Conservation (phyloP, 2,888 invertebrate species). For the Nomada fucata region DNA sequence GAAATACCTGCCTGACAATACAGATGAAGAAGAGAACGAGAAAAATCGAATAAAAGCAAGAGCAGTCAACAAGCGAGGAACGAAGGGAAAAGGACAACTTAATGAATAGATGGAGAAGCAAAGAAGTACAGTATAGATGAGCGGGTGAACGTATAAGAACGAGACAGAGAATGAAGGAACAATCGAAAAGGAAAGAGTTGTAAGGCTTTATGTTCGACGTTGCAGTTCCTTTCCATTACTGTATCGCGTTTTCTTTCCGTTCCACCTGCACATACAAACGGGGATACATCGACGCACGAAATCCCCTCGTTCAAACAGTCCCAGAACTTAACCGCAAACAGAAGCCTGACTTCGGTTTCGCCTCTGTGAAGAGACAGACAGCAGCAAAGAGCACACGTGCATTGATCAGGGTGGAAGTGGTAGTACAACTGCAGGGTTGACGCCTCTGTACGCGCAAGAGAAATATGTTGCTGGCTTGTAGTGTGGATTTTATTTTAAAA, state of each 20-base stretch:
- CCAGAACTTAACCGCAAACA: slow-evolving; percentile 61
- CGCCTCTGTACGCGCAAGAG: neutral
- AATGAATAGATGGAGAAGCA: too few species aligned
- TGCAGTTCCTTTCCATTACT: neutral
- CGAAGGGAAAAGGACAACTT: too few species aligned
- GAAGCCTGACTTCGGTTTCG: slow-evolving; percentile 38
- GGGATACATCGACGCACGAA: slow-evolving; percentile 53
- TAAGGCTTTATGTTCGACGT: neutral
- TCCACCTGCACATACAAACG: slow-evolving; percentile 15
- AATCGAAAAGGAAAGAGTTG: neutral
- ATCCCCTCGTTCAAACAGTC: slow-evolving; percentile 50
- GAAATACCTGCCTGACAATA: too few species aligned
- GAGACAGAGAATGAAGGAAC: too few species aligned
- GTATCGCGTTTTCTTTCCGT: neutral
- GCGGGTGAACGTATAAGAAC: too few species aligned
- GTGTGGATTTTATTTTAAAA: neutral
- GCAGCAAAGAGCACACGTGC: neutral
- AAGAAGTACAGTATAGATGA: too few species aligned
- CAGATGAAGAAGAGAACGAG: too few species aligned
- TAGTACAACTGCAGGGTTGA: neutral
- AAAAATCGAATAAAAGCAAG: too few species aligned
- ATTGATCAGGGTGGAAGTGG: too few species aligned
- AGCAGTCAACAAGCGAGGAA: too few species aligned
- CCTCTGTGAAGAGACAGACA: neutral
- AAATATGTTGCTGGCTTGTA: neutral